These are phyloP conservation scores for Erythrocebus patas DNA, from an alignment of 2,113 vertebrate genomes.

Conservation along the genomic window DNA sequence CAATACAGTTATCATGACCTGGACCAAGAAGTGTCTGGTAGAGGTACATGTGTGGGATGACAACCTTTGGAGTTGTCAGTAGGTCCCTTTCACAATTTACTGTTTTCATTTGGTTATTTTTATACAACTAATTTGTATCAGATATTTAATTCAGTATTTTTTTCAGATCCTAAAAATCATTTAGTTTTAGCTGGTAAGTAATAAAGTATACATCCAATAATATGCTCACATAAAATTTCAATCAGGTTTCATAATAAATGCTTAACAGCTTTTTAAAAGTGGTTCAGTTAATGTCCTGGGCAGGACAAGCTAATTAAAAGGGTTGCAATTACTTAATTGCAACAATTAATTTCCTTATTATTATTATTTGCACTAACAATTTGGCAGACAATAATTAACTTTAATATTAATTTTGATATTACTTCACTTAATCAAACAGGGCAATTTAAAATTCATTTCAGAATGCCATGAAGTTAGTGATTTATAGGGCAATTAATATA, in stretches of 20 bases:
- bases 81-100: not conserved
- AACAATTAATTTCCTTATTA: constrained; percentile 30
- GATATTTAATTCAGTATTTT: constrained; percentile 10
- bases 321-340: not conserved
- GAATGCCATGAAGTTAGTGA: not conserved
- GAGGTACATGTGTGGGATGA: not conserved
- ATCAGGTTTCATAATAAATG: not conserved
- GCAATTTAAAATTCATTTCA: constrained; percentile 49
- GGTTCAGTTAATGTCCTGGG: not conserved
- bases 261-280: not conserved
- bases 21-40: not conserved
- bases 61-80: not conserved
- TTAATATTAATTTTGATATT: constrained; percentile 35
- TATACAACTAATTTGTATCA: not conserved
- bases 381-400: constrained; percentile 40
- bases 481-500: not conserved
- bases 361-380: constrained; percentile 15
- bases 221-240: not conserved
- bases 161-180: not conserved
- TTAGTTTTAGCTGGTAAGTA: constrained; percentile 2
- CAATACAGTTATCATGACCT: not conserved
- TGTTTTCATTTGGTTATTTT: not conserved
- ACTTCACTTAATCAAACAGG: constrained; percentile 8
- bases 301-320: constrained; percentile 6
- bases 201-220: not conserved